Conservation (phyloP, 2,797 vertebrate genomes). For the Notamacropus eugenii region DNA sequence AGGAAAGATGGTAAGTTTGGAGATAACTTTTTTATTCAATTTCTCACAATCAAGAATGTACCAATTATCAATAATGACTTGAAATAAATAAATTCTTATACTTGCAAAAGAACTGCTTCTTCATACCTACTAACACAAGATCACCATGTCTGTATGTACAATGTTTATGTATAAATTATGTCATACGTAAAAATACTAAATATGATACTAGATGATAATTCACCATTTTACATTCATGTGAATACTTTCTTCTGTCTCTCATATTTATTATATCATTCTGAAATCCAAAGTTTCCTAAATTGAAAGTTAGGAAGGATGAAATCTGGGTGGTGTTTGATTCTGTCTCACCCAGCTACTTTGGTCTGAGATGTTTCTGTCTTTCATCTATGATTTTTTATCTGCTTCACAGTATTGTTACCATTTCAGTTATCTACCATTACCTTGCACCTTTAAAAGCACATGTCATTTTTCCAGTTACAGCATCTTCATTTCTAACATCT, state of each 20-base stretch:
- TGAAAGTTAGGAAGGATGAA: neutral
- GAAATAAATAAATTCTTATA: neutral
- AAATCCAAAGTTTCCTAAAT: conserved; percentile 22
- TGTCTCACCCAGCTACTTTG: neutral
- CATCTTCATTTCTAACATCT: conserved; percentile 59
- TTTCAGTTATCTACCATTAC: conserved; percentile 51
- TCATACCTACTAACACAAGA: conserved; percentile 1
- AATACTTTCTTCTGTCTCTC: conserved; percentile 28
- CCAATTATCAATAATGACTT: neutral
- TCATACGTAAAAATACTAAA: conserved; percentile 22
- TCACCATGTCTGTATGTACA: conserved; percentile 2
- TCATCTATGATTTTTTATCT: conserved; percentile 19
- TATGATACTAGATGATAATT: conserved; percentile 8
- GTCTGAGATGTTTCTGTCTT: conserved; percentile 25
- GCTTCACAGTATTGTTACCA: conserved; percentile 42
- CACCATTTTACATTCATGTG: conserved; percentile 30
- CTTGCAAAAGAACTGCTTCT: neutral
- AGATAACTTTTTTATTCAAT: conserved; percentile 12
- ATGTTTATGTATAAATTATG: neutral
- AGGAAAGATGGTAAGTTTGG: conserved; percentile 94
- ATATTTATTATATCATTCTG: conserved; percentile 52
- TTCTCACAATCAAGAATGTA: conserved; percentile 17
- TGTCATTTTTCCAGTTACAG: conserved; percentile 28
- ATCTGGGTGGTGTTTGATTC: neutral
- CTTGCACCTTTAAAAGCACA: conserved; percentile 40